Conservation (phyloP, 92 coral and sea anemone genomes). For the Heliopora coerulea region DNA sequence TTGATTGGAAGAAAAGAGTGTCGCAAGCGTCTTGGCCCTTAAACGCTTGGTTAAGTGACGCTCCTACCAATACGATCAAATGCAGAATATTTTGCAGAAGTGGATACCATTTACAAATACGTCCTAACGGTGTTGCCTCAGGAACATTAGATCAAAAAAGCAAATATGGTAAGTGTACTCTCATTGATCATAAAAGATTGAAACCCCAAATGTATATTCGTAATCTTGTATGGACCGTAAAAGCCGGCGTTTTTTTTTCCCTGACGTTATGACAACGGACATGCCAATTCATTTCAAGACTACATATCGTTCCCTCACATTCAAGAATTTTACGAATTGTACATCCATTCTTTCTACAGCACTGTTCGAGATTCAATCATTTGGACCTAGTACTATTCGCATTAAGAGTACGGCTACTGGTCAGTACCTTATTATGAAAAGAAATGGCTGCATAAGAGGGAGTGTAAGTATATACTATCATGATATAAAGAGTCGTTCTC, state of each 20-base stretch:
- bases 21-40: slow-evolving; percentile 1
- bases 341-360: slow-evolving; percentile 55
- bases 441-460: slow-evolving; percentile 74
- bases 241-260: no score
- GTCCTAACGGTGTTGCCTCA: slow-evolving; percentile 71
- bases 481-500: no score
- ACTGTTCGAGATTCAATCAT: slow-evolving; percentile 88
- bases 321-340: no score
- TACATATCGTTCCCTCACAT: neutral
- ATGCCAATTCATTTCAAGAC: neutral
- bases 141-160: slow-evolving; percentile 81
- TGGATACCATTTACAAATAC: slow-evolving; percentile 85
- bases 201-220: no score
- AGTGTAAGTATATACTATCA: slow-evolving; percentile 67
- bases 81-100: slow-evolving; percentile 85
- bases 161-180: slow-evolving; percentile 73
- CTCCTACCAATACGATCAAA: slow-evolving; percentile 67
- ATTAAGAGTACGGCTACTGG: slow-evolving; percentile 74
- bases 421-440: slow-evolving; percentile 77
- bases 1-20: slow-evolving; percentile 6
- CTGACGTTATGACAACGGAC: neutral
- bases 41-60: slow-evolving; percentile 12
- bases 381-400: slow-evolving; percentile 89
- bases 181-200: no score
- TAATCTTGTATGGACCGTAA: no score